phyloP scores from a whole-genome alignment of 2,797 vertebrate species.

The Epinephelus awoara region DNA sequence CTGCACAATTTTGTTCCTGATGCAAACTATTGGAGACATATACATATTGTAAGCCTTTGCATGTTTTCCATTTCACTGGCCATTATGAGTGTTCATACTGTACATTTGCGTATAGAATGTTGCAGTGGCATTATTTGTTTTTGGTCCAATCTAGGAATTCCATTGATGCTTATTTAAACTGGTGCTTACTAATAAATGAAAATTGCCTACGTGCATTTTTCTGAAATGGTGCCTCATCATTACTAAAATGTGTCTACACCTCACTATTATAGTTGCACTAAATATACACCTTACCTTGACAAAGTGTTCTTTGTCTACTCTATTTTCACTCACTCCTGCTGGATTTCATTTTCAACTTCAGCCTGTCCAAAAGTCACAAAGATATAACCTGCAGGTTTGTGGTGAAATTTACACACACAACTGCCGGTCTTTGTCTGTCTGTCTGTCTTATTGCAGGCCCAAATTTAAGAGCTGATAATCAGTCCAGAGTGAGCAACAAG shows the following conservation, averaged over 20 bases:
- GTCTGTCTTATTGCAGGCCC: slow-evolving; percentile 24
- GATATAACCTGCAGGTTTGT: slow-evolving; percentile 9
- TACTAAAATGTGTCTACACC: slow-evolving; percentile 21
- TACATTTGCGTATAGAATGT: slow-evolving; percentile 9
- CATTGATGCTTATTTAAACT: slow-evolving; percentile 8
- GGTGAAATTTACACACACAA: slow-evolving; percentile 33
- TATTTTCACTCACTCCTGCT: slow-evolving; percentile 4
- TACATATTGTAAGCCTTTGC: slow-evolving; percentile 61
- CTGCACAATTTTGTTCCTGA: slow-evolving; percentile 56
- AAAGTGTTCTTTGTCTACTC: slow-evolving; percentile 21
- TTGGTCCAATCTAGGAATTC: slow-evolving; percentile 3
- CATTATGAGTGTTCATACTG: slow-evolving; percentile 36
- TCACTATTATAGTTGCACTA: slow-evolving; percentile 24
- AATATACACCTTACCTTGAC: slow-evolving; percentile 29
- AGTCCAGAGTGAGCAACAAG: slow-evolving; percentile 29
- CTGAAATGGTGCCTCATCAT: slow-evolving; percentile 28
- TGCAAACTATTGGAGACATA: slow-evolving; percentile 46
- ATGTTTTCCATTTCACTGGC: slow-evolving; percentile 67
- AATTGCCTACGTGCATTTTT: slow-evolving; percentile 31
- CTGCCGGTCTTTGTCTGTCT: slow-evolving; percentile 15
- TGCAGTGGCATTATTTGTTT: slow-evolving; percentile 29
- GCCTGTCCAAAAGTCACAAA: slow-evolving; percentile 22
- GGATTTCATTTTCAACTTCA: slow-evolving; percentile 7
- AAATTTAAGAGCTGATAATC: slow-evolving; percentile 40
- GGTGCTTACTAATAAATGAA: slow-evolving; percentile 27